phyloP scores from a whole-genome alignment of 2,113 vertebrate genomes.

The Melanotaenia duboulayi region DNA sequence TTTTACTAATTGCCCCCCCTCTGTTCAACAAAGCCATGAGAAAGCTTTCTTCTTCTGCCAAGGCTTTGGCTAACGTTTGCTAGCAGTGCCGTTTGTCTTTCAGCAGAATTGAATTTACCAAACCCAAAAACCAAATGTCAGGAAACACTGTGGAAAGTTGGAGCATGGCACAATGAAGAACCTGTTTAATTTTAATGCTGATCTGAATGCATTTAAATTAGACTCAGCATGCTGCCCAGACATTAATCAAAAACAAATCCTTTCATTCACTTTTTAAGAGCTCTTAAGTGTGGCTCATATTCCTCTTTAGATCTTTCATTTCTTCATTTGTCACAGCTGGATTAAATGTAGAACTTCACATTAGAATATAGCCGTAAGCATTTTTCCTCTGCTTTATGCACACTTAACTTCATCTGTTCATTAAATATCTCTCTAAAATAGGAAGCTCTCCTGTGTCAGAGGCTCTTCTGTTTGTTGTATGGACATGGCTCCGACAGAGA shows the following conservation, averaged over 20 bases:
- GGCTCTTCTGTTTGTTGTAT: background rate
- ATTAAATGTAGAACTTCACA: slow-evolving; percentile 3
- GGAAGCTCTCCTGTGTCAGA: background rate
- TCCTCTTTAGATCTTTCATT: slow-evolving; percentile 11
- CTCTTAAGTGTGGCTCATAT: background rate
- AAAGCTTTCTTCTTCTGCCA: background rate
- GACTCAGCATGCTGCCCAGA: background rate
- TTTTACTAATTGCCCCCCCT: background rate
- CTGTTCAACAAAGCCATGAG: slow-evolving; percentile 9
- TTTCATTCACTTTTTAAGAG: background rate
- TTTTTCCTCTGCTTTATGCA: slow-evolving; percentile 3
- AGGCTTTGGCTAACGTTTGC: background rate
- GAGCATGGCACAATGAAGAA: background rate
- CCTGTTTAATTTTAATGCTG: background rate
- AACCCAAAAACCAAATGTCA: background rate
- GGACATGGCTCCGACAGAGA: slow-evolving; percentile 16
- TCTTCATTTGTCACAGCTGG: background rate
- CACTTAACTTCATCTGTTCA: slow-evolving; percentile 1
- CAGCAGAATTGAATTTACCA: background rate
- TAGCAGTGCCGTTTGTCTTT: background rate
- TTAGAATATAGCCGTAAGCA: background rate
- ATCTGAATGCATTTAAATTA: background rate
- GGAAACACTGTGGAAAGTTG: background rate
- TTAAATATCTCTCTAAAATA: background rate
- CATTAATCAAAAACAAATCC: background rate